Evolutionary conservation across 2,888 invertebrate species (phyloP), one percentile per base, ranked within the genome.

Genomic region (Hanleya hanleyi): DNA sequence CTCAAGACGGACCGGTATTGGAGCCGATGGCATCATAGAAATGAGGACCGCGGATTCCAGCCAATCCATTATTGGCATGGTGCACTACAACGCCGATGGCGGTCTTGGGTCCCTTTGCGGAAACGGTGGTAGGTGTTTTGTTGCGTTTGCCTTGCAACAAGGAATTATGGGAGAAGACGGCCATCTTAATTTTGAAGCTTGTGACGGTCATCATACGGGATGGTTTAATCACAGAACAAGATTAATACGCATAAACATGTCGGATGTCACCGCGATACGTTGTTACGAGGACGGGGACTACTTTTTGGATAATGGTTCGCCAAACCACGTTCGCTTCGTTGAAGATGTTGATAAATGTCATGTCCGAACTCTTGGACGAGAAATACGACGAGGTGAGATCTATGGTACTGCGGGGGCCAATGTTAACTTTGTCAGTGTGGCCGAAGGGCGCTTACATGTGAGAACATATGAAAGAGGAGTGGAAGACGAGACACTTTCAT

Each of bases 381-480:
- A 71, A 57, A 36, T 81, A 35, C 36, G 80, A 2, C 70, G 76
- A 36, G 62, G 36, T 0, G 26, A 61, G 5, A 67, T 67, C 29
- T 67, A 74, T 57, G 70, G 51, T 7, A 38, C 69, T 0, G 65
- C 36, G 1, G 82, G 82, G 29, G 57, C 73, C 22, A 83, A 82
- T 49, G 71, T 81, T 7, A 80, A 82, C 71, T 83, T 82, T 57
- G 80, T 78, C 4, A 18, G 66, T 5, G 18, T 47, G 5, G n/a
- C 29, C 0, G 62, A 73, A 1, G 67, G 35, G 0, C 9, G 29
- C 12, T 49, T 79, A 0, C n/a, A 37, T 3, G 73, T 77, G 12
- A 50, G 84, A 61, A 82, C 83, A 0, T 84, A 77, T 64, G 83
- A 84, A 65, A 62, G 81, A 35, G 84, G 83, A 0, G 82, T 83